Base-by-base conservation (phyloP, 2,888 invertebrate genomes). In the Sipunculus nudus region DNA sequence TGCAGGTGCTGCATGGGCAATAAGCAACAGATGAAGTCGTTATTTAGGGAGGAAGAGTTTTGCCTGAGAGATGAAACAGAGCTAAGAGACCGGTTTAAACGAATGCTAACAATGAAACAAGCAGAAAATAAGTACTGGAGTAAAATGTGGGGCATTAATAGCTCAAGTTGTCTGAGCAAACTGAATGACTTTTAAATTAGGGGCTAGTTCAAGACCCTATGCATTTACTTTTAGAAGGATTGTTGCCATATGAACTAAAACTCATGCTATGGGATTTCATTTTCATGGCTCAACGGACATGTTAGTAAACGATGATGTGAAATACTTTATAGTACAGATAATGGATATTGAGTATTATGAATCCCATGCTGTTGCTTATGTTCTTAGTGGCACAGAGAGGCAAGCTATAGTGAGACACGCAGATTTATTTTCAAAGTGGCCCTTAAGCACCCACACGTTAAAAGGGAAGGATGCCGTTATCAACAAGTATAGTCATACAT, bases 61-160 rank as follows among this genome's bases (percentile, higher is more conserved):
- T 6, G 8, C 19, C 10, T 8, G 23, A 21, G 47, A 47, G 10
- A 19, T 8, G 10, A 13, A 5, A 21, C 23, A 8, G 28, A 21
- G 21, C 47, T 25, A 23, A 47, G 26, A 6, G 47, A 47, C 21
- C 6, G 47, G 28, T 47, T 23, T 21, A 10, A 47, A 26, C 5
- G 26, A 10, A 10, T 47, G 23, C 10, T 13, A 6, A 26, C 10
- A 8, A 19, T 47, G 25, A 25, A 13, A 10, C 21, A 19, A 32
- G 8, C 43, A 21, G 54, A 45, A 16, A 23, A 10, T 2, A 6
- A 16, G 19, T 53, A 53, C 28, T 41, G 53, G 53, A 41, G 54
- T 21, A 46, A 26, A 6, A 4, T 31, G 31, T 54, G 54, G 54
- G 54, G 54, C 5, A 53, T 54, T n/a, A 41, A 53, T 19, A 26